Evolutionary conservation across 2,113 vertebrate genomes (phyloP), one percentile per base, ranked within the genome.

Genomic region (Limnothrissa miodon): DNA sequence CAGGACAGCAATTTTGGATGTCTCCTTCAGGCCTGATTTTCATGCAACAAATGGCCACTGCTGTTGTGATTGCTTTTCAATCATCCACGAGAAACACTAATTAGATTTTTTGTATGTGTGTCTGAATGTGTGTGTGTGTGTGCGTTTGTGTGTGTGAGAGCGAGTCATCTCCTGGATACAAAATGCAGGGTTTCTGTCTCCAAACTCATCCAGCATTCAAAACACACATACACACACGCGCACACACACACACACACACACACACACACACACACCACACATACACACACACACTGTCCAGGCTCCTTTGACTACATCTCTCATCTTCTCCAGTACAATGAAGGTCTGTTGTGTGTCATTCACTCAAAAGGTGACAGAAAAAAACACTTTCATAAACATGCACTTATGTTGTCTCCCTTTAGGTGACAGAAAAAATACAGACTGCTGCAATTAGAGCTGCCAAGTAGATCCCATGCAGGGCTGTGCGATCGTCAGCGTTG

Each of bases 31-130:
- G 85, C 87, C 84, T 25, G 79, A 89, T 92, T 92, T 93, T 84
- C 87, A 91, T 92, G 89, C 90, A 89, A 86, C 90, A 89, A 87
- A 90, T 87, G 87, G 78, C 70, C 82, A 89, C 89, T 86, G 90
- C 89, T 92, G 88, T 90, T 93, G 86, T 94, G 92, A 94, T 94
- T 94, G 93, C 90, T 93, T 95, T 93, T 92, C 93, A 93, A 94
- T 94, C 92, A 94, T 91, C 91, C 89, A 89, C 92, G 90, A 93
- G 90, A 92, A 94, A 93, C 79, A 91, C 89, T 93, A 94, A 93
- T 94, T 93, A 86, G 89, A 92, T 92, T 92, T 90, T 90, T 87
- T 90, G 87, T 39, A 46, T 17, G 62, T 74, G 25, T 39, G 29
- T 39, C 29, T 74, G 25, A 36, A 10, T 39, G 25, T 39, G 13